Evolutionary conservation across 2,888 invertebrate genomes (phyloP).

Genomic region (Acleris laterana): DNA sequence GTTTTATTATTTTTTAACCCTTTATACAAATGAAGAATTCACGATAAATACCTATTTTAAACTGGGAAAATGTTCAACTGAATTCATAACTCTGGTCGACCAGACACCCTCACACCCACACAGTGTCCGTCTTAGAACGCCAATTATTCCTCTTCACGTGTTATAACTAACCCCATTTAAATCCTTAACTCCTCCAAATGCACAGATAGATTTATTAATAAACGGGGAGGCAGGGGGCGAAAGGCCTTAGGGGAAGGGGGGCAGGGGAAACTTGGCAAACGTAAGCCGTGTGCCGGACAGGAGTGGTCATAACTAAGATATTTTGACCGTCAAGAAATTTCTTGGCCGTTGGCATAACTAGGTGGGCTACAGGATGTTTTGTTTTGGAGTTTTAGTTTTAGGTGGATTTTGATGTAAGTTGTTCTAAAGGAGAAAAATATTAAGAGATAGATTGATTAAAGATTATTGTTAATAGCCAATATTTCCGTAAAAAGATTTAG

Average conservation of each 20-base stretch:
- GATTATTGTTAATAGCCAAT: background rate
- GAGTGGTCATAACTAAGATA: conserved; percentile 84
- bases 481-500: no score
- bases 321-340: conserved; percentile 83
- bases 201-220: conserved; percentile 84
- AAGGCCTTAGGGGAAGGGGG: conserved; percentile 67
- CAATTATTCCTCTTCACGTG: conserved; percentile 27
- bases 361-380: conserved; percentile 68
- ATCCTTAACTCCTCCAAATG: conserved; percentile 72
- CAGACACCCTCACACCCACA: background rate
- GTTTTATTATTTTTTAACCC: no score
- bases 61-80: no score
- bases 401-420: conserved; percentile 6
- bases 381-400: conserved; percentile 35
- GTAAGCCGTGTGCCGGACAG: conserved; percentile 81
- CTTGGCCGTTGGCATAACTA: conserved; percentile 67
- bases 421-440: background rate
- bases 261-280: conserved; percentile 75
- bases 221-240: conserved; percentile 59
- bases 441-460: background rate
- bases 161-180: conserved; percentile 46
- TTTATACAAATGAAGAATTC: no score
- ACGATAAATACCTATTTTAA: no score
- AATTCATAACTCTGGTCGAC: no score
- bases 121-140: conserved; percentile 2